These are phyloP conservation scores for Mustelus asterias DNA, from an alignment of 2,113 vertebrate genomes.

Conservation along the genomic window DNA sequence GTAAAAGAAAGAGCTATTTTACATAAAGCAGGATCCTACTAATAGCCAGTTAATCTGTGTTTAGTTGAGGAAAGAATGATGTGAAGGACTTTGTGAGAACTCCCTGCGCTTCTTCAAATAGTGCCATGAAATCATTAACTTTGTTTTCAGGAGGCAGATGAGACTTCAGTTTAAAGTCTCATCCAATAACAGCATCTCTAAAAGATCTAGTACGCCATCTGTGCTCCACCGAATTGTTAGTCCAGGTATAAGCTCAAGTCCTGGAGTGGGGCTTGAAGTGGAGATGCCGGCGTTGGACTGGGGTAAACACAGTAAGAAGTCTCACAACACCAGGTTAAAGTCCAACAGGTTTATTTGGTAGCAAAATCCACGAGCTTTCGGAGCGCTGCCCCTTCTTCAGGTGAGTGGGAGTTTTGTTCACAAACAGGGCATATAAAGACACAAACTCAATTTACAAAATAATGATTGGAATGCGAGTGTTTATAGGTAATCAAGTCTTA, in stretches of 20 bases:
- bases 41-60: neutral
- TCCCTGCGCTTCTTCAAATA: neutral
- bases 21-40: neutral
- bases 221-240: neutral
- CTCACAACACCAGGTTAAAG: too few species aligned
- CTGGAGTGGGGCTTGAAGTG: neutral
- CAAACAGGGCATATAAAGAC: too few species aligned
- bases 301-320: too few species aligned
- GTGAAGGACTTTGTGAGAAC: neutral
- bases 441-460: too few species aligned
- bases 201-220: neutral
- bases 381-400: too few species aligned
- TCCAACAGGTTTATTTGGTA: too few species aligned
- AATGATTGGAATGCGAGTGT: too few species aligned
- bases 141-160: neutral
- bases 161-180: neutral
- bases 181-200: neutral
- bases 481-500: too few species aligned
- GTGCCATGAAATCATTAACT: neutral
- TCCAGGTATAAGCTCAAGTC: neutral
- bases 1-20: neutral
- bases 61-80: neutral
- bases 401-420: too few species aligned
- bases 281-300: too few species aligned
- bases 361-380: too few species aligned